phyloP scores from a whole-genome alignment of 2,888 invertebrate genomes.

The Amiota communis region DNA sequence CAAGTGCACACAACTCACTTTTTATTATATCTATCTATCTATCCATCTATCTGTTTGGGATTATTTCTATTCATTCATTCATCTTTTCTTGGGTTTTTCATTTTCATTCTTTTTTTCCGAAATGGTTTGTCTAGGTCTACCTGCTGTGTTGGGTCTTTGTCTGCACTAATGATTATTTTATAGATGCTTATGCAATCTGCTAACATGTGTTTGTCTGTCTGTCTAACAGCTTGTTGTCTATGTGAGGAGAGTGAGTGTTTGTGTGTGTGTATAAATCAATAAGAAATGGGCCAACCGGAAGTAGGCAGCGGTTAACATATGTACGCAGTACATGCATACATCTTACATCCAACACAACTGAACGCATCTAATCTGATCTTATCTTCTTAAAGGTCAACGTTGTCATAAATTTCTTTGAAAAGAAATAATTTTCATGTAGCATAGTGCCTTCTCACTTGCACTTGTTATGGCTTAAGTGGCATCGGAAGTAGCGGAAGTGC shows the following conservation, averaged over 20 bases:
- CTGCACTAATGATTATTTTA: conserved; percentile 64
- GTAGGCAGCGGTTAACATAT: conserved; percentile 35
- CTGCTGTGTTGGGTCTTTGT: conserved; percentile 40
- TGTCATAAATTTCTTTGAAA: neutral
- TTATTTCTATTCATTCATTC: no score
- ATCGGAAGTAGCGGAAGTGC: conserved; percentile 25
- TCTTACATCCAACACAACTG: neutral
- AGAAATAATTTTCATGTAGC: neutral
- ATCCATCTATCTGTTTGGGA: no score
- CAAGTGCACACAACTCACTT: conserved; percentile 13
- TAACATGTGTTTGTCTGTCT: neutral
- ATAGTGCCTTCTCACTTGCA: neutral
- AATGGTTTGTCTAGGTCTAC: conserved; percentile 18
- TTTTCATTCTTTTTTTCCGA: conserved; percentile 1
- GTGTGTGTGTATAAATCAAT: conserved; percentile 15
- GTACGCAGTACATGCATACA: neutral
- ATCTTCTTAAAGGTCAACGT: conserved; percentile 2
- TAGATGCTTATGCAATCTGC: conserved; percentile 59
- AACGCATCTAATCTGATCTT: neutral
- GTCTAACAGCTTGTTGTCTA: no score
- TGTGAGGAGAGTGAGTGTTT: neutral
- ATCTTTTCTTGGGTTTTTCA: neutral
- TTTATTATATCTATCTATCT: neutral
- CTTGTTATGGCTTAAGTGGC: conserved; percentile 9
- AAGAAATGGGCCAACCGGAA: conserved; percentile 40